Evolutionary conservation across 1,140 invertebrate species (phyloP), one percentile per base, ranked within the genome.

Genomic region (Hylyphantes graminicola): DNA sequence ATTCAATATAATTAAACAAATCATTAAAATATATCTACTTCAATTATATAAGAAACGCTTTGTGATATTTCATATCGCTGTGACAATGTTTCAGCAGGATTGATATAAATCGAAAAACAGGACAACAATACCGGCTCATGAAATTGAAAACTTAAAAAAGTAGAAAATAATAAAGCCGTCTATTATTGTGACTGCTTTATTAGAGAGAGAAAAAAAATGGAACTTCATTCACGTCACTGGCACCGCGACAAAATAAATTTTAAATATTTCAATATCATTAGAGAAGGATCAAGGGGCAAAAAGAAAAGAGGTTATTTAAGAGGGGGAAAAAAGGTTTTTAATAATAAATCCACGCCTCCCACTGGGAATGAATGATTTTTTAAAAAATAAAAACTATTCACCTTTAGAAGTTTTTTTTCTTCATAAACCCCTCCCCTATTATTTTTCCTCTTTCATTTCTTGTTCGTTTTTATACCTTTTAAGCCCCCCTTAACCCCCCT

Each of bases 221-320:
- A 74, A 74, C 50, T 74, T 74, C 53, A 74, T 74, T 74, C 12
- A 74, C 72, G 72, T 74, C 72, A 74, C 9, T 48, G 35, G n/a
- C 72, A 74, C 53, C 54, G 13, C 21, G 59, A 54, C 17, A 74
- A 74, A 74, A 35, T 74, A 74, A 74, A 74, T 74, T 74, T 74
- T 74, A 74, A 74, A 74, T 74, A 74, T 74, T 74, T 74, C 72
- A 74, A 74, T 74, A 53, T 74, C 72, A 74, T 74, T 74, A 74
- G 59, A 21, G 72, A 10, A 59, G 54, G 48, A 59, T 57, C 50
- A 17, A 57, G 72, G 11, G 54, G 48, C 55, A 57, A 59, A 59
- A 54, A 70, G 54, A 70, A 70, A 12, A 19, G 19, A 50, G 7
- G 48, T 51, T 50, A 70, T 70, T 17, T 70, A 48, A 70, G 54